Evolutionary conservation across 2,113 vertebrate genomes (phyloP).

Genomic region (Limanda limanda): DNA sequence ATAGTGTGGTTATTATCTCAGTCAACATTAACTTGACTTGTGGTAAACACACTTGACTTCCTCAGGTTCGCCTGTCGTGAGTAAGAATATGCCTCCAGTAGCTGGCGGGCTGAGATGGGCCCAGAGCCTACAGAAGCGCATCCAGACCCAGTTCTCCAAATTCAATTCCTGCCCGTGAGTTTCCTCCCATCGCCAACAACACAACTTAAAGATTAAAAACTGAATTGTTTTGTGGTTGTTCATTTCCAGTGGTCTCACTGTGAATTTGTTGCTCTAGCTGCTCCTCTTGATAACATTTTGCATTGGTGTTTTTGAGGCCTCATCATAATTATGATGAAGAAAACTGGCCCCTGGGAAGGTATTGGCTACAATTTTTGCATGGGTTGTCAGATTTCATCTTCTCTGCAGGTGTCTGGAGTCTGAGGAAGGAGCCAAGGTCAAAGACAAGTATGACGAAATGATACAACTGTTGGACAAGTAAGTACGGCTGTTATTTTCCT

Average conservation of each 20-base stretch:
- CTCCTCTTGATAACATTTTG: not conserved
- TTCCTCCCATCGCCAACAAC: not conserved
- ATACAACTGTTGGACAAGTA: conserved; percentile 88
- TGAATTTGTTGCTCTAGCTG: not conserved
- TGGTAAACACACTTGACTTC: conserved; percentile 15
- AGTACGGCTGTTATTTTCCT: conserved; percentile 8
- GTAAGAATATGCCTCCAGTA: conserved; percentile 90
- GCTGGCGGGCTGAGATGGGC: conserved; percentile 89
- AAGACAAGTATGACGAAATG: conserved; percentile 89
- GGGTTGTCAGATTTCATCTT: conserved; percentile 20
- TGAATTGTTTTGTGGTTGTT: not conserved
- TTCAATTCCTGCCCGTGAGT: conserved; percentile 85
- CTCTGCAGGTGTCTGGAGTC: conserved; percentile 87
- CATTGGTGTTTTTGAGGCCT: conserved; percentile 28
- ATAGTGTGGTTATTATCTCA: too few species aligned
- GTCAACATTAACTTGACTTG: too few species aligned
- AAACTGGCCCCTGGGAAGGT: not conserved
- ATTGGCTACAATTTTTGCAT: too few species aligned
- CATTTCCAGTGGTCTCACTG: not conserved
- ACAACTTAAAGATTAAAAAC: conserved; percentile 20
- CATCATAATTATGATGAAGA: conserved; percentile 19
- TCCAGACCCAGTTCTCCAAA: conserved; percentile 83
- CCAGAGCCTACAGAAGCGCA: conserved; percentile 84
- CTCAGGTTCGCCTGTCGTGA: conserved; percentile 82
- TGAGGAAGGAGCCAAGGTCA: conserved; percentile 79